Conservation (phyloP, 2,797 vertebrate species). For the Oceanodroma leucorhoa region DNA sequence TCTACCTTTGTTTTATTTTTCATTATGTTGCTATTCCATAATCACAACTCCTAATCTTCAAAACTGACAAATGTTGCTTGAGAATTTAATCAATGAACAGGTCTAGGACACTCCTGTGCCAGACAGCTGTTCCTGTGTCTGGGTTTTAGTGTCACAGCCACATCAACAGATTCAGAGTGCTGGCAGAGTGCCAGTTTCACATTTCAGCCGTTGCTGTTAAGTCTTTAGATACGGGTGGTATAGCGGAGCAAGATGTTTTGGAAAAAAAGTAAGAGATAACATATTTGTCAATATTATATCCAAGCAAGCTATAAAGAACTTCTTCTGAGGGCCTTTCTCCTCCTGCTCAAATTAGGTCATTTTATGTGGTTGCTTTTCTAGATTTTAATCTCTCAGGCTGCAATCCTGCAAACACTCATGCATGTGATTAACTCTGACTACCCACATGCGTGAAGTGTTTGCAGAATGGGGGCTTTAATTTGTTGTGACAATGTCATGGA, state of each 20-base stretch:
- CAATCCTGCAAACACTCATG: slow-evolving; percentile 32
- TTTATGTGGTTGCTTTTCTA: not conserved
- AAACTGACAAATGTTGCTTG: not conserved
- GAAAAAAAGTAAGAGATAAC: not conserved
- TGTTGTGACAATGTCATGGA: slow-evolving; percentile 15
- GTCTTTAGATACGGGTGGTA: not conserved
- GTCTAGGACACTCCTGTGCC: not conserved
- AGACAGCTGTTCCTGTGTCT: not conserved
- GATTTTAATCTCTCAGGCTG: slow-evolving; percentile 1
- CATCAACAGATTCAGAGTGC: not conserved
- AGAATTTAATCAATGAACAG: not conserved
- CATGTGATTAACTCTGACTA: slow-evolving; percentile 58
- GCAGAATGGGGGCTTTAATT: slow-evolving; percentile 29
- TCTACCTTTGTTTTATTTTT: not conserved
- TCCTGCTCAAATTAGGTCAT: not conserved
- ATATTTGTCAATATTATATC: not conserved
- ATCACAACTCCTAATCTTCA: not conserved
- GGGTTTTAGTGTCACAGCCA: not conserved
- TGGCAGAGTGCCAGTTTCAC: not conserved
- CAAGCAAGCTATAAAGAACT: not conserved
- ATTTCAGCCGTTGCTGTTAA: not conserved
- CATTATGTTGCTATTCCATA: not conserved
- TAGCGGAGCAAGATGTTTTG: not conserved
- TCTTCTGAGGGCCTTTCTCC: not conserved
- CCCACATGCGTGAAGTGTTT: not conserved